Base-by-base conservation (phyloP, 2,797 vertebrate genomes). In the Eulemur mongoz region DNA sequence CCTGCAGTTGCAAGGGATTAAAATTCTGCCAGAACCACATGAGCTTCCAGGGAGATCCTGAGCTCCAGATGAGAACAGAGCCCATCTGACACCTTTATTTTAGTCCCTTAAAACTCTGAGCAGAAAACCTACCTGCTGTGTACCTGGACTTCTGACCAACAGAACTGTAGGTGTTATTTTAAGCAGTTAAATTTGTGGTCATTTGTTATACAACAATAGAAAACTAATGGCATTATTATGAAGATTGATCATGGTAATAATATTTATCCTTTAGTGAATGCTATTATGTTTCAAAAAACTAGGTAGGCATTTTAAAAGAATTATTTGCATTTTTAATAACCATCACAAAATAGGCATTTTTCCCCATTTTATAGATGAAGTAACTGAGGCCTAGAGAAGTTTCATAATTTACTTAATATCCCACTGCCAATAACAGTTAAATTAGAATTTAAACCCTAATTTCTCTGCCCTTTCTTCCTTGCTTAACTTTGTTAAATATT, bases 211-310 rank as follows among this genome's bases (percentile, higher is more conserved):
- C 5, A 40, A n/a, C 15, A 88, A 22, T 57, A 63, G 30, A 93
- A 89, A 94, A 72, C 18, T 54, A 59, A 73, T 48, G 50, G 4
- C 45, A 1, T 86, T 72, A 43, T 73, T 83, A 69, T 6, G 5
- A 87, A 89, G 78, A 92, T 87, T 81, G 57, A 80, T 73, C 72
- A 10, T 78, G 25, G 23, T 93, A 79, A 78, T 73, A 84, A 40
- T 15, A 76, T 11, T 48, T 84, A 45, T 54, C n/a, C 7, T 84
- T 94, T 73, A 43, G 17, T 43, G 32, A 93, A 81, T 63, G 25
- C 0, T 93, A 59, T 70, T 76, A 22, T 89, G 32, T 59, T 86
- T 10, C 12, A 89, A 32, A 76, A 93, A 84, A 83, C 12, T 69
- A 93, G 7, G 0, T 72, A 73, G 54, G 8, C 45, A 72, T 67